These are phyloP conservation scores for Proteles cristata DNA, from an alignment of 2,113 vertebrate species.

Conservation along the genomic window DNA sequence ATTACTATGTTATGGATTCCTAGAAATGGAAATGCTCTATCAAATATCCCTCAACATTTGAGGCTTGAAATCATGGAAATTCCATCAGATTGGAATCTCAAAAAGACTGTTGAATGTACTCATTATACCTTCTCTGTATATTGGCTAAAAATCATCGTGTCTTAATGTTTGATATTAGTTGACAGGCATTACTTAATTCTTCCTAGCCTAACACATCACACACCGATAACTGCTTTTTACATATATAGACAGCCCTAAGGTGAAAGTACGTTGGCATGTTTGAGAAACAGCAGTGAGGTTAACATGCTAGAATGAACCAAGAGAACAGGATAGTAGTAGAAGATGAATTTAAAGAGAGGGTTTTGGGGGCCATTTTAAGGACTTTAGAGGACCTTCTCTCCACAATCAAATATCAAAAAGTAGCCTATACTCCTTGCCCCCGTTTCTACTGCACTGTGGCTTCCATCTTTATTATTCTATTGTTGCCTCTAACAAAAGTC, in stretches of 20 bases:
- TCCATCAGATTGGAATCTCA: neutral
- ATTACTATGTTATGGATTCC: neutral
- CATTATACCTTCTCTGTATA: neutral
- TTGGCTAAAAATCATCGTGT: neutral
- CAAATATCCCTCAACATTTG: neutral
- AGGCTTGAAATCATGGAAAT: slow-evolving; percentile 2
- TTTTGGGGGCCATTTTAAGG: neutral
- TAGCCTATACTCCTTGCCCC: neutral
- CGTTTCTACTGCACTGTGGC: neutral
- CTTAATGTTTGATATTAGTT: neutral
- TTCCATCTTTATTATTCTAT: neutral
- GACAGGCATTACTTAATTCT: neutral
- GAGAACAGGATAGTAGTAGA: neutral
- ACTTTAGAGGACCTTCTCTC: neutral
- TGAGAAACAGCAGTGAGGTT: neutral
- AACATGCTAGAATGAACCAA: neutral
- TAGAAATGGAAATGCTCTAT: neutral
- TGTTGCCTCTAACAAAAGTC: neutral
- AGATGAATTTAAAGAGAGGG: neutral
- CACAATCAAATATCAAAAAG: neutral
- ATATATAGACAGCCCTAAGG: neutral
- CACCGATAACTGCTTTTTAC: neutral
- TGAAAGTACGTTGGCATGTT: neutral
- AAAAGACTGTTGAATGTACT: neutral
- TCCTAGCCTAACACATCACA: neutral